phyloP scores from a whole-genome alignment of 1,140 invertebrate genomes.

The Ceratosolen solmsi region DNA sequence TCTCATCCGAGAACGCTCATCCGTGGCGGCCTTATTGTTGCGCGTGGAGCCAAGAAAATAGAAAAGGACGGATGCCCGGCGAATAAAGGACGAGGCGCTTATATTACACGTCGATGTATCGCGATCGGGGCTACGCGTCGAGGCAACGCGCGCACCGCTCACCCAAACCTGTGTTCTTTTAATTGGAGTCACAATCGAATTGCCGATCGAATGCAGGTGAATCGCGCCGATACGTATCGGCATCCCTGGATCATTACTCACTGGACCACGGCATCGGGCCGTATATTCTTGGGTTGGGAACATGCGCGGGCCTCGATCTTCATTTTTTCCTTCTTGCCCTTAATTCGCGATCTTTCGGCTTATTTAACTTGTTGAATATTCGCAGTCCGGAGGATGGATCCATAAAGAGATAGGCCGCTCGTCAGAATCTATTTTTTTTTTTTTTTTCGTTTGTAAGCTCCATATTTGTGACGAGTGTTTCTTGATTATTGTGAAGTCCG shows the following conservation, averaged over 20 bases:
- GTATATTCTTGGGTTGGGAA: neutral
- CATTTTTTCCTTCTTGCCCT: slow-evolving; percentile 12
- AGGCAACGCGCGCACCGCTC: slow-evolving; percentile 55
- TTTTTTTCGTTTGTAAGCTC: neutral
- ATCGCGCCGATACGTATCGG: slow-evolving; percentile 67
- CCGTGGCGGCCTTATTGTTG: too few relatives aligned
- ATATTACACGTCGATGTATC: slow-evolving; percentile 24
- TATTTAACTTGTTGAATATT: slow-evolving; percentile 25
- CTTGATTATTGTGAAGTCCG: neutral
- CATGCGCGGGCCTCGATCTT: neutral
- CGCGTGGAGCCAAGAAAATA: neutral
- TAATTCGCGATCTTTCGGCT: neutral
- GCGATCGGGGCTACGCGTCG: slow-evolving; percentile 20
- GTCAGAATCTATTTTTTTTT: neutral
- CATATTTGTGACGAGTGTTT: neutral
- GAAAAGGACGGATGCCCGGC: neutral
- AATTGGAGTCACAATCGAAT: slow-evolving; percentile 65
- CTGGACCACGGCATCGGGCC: slow-evolving; percentile 35
- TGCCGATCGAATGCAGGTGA: slow-evolving; percentile 62
- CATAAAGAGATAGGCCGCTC: slow-evolving; percentile 11
- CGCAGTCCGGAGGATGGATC: neutral
- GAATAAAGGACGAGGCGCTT: neutral
- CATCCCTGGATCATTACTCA: slow-evolving; percentile 64
- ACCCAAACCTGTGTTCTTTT: slow-evolving; percentile 64
- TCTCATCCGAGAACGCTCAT: too few relatives aligned